A percentile compares a stretch with the other conserved stretches of the same genome.
Evolutionary conservation across 2,113 vertebrate genomes (phyloP).

Genomic region (Apodemus speciosus): DNA sequence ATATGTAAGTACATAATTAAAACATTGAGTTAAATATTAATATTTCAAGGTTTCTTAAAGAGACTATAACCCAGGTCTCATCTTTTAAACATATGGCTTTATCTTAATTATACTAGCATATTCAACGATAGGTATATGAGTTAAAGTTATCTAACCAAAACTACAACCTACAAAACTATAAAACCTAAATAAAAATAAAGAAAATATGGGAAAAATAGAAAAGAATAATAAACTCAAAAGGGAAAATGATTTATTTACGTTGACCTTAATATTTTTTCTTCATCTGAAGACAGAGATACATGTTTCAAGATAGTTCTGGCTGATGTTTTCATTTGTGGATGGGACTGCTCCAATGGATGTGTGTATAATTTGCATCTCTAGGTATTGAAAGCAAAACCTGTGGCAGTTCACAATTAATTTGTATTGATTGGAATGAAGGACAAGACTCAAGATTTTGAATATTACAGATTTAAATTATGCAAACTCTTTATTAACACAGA

Average conservation of each 20-base stretch:
- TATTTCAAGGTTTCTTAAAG: background rate
- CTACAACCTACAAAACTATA: background rate
- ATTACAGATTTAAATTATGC: background rate
- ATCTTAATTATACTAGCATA: background rate
- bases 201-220: background rate
- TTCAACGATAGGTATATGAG: background rate
- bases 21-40: background rate
- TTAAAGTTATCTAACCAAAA: background rate
- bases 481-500: background rate
- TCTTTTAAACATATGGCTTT: background rate
- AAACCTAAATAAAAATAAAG: conserved; percentile 2
- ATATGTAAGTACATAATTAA: background rate
- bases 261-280: background rate
- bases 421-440: background rate
- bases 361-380: background rate
- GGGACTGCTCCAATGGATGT: background rate
- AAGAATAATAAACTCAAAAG: background rate
- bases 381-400: background rate
- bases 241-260: background rate
- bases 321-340: background rate
- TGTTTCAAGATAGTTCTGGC: background rate
- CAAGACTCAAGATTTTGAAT: background rate
- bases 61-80: background rate
- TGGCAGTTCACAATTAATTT: background rate
- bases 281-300: background rate